phyloP scores from a whole-genome alignment of 1,140 invertebrate genomes.

The Brachionus koreanus region DNA sequence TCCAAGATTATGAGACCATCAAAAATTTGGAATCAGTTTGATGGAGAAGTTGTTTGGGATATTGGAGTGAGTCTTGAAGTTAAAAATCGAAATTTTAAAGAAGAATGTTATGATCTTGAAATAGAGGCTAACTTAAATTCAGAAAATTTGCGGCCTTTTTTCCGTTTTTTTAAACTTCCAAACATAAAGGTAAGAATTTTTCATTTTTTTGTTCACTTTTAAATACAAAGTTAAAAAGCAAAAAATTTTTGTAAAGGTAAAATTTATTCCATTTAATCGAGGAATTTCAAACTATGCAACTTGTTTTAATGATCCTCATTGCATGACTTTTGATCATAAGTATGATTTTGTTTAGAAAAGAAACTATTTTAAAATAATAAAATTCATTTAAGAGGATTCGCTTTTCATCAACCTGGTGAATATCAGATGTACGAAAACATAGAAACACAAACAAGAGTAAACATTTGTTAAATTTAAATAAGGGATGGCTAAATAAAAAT shows the following conservation, averaged over 20 bases:
- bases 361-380: neutral
- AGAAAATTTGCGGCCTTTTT: neutral
- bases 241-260: neutral
- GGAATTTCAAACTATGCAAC: neutral
- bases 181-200: neutral
- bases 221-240: no score
- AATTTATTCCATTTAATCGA: neutral
- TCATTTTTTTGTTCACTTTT: neutral
- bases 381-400: neutral
- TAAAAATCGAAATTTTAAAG: neutral
- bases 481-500: neutral
- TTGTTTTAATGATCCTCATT: constrained; percentile 1
- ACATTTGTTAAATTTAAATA: no score
- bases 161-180: neutral
- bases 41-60: neutral
- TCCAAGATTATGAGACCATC: neutral
- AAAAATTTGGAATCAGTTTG: neutral
- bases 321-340: neutral
- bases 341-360: neutral
- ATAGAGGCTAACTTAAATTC: neutral
- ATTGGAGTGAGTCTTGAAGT: neutral
- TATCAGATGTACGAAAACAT: constrained; percentile 20
- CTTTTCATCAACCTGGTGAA: neutral
- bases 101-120: neutral
- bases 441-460: constrained; percentile 10